Base-by-base conservation (phyloP, 92 coral and sea anemone species). In the Zoanthus solanderi region DNA sequence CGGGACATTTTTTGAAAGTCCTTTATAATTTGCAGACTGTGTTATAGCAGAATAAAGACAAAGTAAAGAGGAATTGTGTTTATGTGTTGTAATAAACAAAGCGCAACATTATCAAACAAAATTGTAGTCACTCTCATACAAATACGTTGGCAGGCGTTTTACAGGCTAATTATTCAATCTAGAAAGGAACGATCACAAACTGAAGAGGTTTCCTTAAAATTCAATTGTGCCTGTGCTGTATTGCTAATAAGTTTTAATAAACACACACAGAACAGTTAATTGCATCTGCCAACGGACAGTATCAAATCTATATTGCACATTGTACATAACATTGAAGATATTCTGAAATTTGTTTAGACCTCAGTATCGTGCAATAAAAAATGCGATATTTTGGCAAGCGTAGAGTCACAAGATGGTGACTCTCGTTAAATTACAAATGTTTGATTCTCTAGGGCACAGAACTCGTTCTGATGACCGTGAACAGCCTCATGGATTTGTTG, bases 381-480 rank as follows among this genome's bases (percentile, higher is more conserved):
- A 63, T 16, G 28, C 32, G 69, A 63, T 63, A 37, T 17, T 63
- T 63, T 63, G 69, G 57, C 75, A 45, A 81, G 46, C 71, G 29
- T 76, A 3, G 46, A 69, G 75, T 69, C 75, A 30, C 75, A 30
- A 42, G 12, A 45, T 47, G 85, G 75, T 81, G 74, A 73, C 85
- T 81, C 85, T 67, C 6, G 60, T 81, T 47, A 81, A 81, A 81
- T 45, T 81, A 46, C 61, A 81, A 81, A 79, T 79, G 57, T 81
- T 81, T 81, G 85, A 76, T 90, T 87, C 90, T 88, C 42, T 93
- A 97, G 99, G 99, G 74, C 99, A 97, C 91, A 90, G 99, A 78
- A 94, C 99, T 52, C 96, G 99, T 73, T 92, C 95, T 87, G 99
- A 97, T 44, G 99, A 97, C 57, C 91, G 99, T 80, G 99, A 97